Evolutionary conservation across 1,140 invertebrate species (phyloP).

Genomic region (Bemisia tabaci): DNA sequence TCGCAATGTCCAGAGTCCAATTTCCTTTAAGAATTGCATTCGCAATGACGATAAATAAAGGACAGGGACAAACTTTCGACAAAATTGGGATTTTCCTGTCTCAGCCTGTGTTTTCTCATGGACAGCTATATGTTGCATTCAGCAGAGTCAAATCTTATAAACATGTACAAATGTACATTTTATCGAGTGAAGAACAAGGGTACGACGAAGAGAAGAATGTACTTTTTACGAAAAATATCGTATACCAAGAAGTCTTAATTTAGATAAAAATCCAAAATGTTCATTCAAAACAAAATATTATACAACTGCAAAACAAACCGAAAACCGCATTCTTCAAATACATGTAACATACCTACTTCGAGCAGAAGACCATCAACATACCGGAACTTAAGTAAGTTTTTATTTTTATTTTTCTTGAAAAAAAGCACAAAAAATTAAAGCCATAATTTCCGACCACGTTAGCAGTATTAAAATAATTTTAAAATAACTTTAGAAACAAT

Average conservation of each 20-base stretch:
- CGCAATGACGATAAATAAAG: conserved; percentile 33
- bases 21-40: conserved; percentile 32
- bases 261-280: not conserved
- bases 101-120: conserved; percentile 24
- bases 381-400: no score
- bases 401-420: no score
- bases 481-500: no score
- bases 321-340: no score
- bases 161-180: not conserved
- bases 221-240: not conserved
- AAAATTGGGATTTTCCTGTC: conserved; percentile 15
- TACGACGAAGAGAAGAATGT: not conserved
- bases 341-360: no score
- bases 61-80: conserved; percentile 19
- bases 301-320: no score
- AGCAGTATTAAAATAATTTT: no score
- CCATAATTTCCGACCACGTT: no score
- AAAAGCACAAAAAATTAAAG: no score
- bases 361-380: no score
- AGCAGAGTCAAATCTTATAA: conserved; percentile 4
- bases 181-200: not conserved
- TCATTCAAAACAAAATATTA: no score
- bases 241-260: not conserved
- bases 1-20: conserved; percentile 12
- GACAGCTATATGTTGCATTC: conserved; percentile 24